Evolutionary conservation across 1,140 invertebrate species (phyloP).

Genomic region (Choristoneura fumiferana): DNA sequence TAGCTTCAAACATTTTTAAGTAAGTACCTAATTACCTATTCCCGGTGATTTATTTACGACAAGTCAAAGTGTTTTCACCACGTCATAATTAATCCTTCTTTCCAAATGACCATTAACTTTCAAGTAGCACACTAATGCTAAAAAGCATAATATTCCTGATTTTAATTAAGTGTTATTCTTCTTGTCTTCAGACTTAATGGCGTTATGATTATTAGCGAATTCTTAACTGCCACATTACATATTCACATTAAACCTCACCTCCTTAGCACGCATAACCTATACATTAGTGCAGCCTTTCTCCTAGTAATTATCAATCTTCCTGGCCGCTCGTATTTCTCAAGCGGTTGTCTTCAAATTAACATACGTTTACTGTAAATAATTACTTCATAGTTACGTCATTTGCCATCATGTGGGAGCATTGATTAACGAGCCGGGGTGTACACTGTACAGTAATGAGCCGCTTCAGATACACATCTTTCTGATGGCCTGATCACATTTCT

Average conservation of each 20-base stretch:
- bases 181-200: no score
- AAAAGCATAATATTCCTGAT: no score
- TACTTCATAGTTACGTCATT: slow-evolving; percentile 2
- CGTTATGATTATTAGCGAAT: not conserved
- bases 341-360: not conserved
- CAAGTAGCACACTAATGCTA: no score
- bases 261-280: slow-evolving; percentile 11
- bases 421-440: not conserved
- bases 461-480: no score
- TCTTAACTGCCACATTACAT: not conserved
- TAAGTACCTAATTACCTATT: no score
- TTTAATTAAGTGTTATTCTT: no score
- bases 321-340: not conserved
- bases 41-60: no score
- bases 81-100: no score
- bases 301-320: slow-evolving; percentile 7
- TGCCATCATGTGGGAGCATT: not conserved
- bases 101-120: no score
- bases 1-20: no score
- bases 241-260: slow-evolving; percentile 2
- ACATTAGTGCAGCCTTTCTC: slow-evolving; percentile 4
- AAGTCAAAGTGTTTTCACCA: no score
- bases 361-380: slow-evolving; percentile 9
- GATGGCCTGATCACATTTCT: no score
- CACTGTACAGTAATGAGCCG: not conserved